These are phyloP conservation scores for Seira sanloemensis DNA, from an alignment of 2,888 invertebrate species.

Conservation along the genomic window DNA sequence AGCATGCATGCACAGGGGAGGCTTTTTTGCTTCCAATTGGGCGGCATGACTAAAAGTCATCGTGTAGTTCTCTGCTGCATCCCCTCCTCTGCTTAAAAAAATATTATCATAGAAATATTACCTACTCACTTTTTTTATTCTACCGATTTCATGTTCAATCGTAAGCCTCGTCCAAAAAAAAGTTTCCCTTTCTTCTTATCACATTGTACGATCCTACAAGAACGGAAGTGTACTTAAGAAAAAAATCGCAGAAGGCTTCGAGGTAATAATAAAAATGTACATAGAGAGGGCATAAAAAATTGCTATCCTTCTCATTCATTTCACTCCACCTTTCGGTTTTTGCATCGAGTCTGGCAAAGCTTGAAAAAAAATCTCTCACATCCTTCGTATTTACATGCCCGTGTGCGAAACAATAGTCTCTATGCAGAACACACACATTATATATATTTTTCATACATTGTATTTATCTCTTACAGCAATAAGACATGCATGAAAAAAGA, in stretches of 20 bases:
- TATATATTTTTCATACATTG: too few species aligned
- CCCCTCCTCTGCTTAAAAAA: slow-evolving; percentile 19
- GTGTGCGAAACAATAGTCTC: too few species aligned
- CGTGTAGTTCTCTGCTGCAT: too few species aligned
- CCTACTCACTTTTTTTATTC: slow-evolving; percentile 24
- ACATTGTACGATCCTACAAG: slow-evolving; percentile 18
- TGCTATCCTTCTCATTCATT: slow-evolving; percentile 7
- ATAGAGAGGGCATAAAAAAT: slow-evolving; percentile 13
- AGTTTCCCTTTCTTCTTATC: slow-evolving; percentile 25
- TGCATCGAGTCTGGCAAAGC: too few species aligned
- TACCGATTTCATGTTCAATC: slow-evolving; percentile 14
- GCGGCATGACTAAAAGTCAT: not conserved
- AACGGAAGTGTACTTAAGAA: slow-evolving; percentile 58
- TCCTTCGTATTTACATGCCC: too few species aligned
- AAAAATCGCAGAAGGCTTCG: slow-evolving; percentile 31
- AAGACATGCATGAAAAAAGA: not conserved
- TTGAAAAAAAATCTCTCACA: too few species aligned
- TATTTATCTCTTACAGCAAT: not conserved
- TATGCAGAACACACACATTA: too few species aligned
- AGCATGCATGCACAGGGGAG: not conserved
- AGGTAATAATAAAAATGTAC: slow-evolving; percentile 17
- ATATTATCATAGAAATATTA: too few species aligned
- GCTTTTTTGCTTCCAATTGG: not conserved
- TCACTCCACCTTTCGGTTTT: slow-evolving; percentile 59
- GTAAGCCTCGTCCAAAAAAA: too few species aligned